phyloP scores from a whole-genome alignment of 2,113 vertebrate genomes.

The Alethe diademata region DNA sequence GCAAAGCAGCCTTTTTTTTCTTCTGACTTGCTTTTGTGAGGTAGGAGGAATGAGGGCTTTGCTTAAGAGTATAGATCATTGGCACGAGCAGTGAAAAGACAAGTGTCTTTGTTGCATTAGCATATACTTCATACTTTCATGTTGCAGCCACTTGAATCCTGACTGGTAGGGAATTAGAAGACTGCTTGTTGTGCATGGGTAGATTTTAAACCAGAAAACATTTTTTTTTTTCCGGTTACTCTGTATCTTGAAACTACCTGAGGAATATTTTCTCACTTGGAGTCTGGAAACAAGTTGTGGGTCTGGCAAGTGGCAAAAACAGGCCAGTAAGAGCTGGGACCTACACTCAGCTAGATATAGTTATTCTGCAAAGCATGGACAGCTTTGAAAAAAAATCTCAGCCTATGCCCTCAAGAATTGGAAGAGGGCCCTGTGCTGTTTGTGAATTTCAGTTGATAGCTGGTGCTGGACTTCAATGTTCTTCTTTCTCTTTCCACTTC shows the following conservation, averaged over 20 bases:
- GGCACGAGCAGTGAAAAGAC: background rate
- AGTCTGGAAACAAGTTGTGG: background rate
- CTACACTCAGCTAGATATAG: background rate
- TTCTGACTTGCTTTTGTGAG: background rate
- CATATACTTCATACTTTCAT: background rate
- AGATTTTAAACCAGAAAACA: background rate
- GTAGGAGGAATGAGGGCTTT: background rate
- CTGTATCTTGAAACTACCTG: background rate
- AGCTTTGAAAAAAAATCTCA: background rate
- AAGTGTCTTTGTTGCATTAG: background rate
- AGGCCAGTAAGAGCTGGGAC: background rate
- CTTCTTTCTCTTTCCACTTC: background rate
- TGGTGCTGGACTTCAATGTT: background rate
- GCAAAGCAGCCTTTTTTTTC: background rate
- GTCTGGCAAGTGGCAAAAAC: background rate
- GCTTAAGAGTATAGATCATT: background rate
- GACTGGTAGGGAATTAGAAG: background rate
- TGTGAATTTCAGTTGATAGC: background rate
- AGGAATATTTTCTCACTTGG: background rate
- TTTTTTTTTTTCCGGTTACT: background rate
- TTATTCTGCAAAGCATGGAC: background rate
- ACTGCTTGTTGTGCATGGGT: background rate
- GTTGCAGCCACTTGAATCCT: background rate
- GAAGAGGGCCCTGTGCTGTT: background rate
- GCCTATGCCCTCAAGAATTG: background rate